Percentiles rank a stretch among this genome's conserved stretches.
Conservation (phyloP, 2,113 vertebrate species). For the Mirounga angustirostris region DNA sequence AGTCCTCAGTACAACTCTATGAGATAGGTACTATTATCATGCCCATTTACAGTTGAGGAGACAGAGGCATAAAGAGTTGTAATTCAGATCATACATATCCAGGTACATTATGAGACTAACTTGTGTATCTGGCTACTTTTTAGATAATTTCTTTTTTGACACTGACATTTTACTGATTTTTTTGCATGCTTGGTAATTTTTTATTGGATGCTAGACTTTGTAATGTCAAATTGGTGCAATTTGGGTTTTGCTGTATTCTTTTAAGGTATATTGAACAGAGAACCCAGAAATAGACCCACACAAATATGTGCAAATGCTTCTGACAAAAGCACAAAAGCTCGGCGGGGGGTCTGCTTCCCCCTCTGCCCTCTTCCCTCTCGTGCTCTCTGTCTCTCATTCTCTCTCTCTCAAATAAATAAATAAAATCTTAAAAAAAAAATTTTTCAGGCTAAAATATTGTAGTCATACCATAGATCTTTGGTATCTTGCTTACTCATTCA, state of each 20-base stretch:
- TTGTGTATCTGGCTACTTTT: background rate
- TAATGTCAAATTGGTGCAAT: background rate
- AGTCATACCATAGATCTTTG: background rate
- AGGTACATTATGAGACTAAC: background rate
- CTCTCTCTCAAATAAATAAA: too few species aligned
- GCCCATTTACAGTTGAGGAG: background rate
- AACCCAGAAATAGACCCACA: background rate
- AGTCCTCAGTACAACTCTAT: background rate
- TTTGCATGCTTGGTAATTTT: background rate
- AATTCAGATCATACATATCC: background rate
- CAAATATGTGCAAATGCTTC: background rate
- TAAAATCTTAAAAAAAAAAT: background rate
- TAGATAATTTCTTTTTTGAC: background rate
- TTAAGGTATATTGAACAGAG: background rate
- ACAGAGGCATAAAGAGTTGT: background rate
- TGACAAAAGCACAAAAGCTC: background rate
- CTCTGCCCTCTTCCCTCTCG: too few species aligned
- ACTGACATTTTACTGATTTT: background rate
- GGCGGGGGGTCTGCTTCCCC: too few species aligned
- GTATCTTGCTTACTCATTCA: background rate
- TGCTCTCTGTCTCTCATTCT: too few species aligned
- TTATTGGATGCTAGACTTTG: background rate
- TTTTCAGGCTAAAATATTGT: background rate
- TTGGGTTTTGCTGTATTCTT: background rate
- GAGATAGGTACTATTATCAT: background rate